These are phyloP conservation scores for Caenorhabditis angaria DNA, from an alignment of 2,888 invertebrate genomes.

Conservation along the genomic window DNA sequence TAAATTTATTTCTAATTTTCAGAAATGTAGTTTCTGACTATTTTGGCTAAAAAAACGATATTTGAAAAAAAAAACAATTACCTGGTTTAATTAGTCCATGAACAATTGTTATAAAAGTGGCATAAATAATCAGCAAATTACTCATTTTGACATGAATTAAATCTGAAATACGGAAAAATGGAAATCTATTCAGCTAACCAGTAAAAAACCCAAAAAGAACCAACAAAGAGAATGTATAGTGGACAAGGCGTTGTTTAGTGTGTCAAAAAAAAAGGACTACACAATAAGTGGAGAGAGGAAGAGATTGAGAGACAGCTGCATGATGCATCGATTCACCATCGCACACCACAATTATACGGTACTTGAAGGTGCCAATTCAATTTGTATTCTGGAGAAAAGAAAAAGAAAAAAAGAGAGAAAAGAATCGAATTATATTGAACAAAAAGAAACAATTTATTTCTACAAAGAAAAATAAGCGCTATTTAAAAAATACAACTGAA, in stretches of 20 bases:
- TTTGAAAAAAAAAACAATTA: background rate
- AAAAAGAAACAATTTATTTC: background rate
- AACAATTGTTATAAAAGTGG: background rate
- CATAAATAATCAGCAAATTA: background rate
- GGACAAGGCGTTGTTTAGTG: slow-evolving; percentile 2
- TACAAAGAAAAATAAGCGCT: too few relatives aligned
- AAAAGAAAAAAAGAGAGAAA: background rate
- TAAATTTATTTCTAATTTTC: too few relatives aligned
- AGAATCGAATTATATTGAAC: background rate
- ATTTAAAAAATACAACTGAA: too few relatives aligned
- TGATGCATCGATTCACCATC: slow-evolving; percentile 4
- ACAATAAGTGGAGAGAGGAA: background rate
- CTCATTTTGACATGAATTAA: background rate
- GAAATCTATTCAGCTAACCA: background rate
- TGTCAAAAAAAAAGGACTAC: background rate
- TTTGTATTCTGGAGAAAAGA: too few relatives aligned
- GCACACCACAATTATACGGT: slow-evolving; percentile 4
- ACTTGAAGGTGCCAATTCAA: slow-evolving; percentile 2
- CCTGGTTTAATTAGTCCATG: background rate
- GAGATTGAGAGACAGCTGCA: slow-evolving; percentile 1
- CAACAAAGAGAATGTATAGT: background rate
- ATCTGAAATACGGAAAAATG: background rate
- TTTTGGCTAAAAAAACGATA: too few relatives aligned
- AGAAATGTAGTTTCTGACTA: background rate
- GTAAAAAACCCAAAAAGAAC: background rate